Evolutionary conservation across 1,140 invertebrate species (phyloP).

Genomic region (Cepaea nemoralis): DNA sequence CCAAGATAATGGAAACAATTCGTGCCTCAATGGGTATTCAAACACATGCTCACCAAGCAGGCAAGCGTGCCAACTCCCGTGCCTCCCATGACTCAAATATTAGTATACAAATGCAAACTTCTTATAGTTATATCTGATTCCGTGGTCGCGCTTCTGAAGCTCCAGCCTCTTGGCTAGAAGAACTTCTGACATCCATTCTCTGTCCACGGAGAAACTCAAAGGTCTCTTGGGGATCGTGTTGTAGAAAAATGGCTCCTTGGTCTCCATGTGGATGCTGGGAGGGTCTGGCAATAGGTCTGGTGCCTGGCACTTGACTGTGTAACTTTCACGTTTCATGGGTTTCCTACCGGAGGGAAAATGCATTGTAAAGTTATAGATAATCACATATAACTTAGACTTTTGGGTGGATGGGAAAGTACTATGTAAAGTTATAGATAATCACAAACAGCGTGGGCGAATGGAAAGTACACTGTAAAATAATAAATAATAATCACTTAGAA

Average conservation of each 20-base stretch:
- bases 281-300: conserved; percentile 58
- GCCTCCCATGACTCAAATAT: too few species aligned
- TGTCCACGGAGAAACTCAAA: conserved; percentile 58
- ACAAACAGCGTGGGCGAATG: too few species aligned
- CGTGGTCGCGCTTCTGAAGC: conserved; percentile 61
- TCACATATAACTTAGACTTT: too few species aligned
- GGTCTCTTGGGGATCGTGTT: conserved; percentile 66
- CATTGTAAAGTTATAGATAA: too few species aligned
- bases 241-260: conserved; percentile 66
- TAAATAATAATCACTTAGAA: too few species aligned
- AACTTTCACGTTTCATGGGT: conserved; percentile 55
- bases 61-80: too few species aligned
- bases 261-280: conserved; percentile 63
- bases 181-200: conserved; percentile 67
- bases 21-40: too few species aligned
- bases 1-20: too few species aligned
- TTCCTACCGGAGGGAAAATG: conserved; percentile 46
- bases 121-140: conserved; percentile 62
- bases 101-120: conserved; percentile 67
- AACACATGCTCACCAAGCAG: too few species aligned
- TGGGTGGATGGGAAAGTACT: too few species aligned
- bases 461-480: too few species aligned
- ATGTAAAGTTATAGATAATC: too few species aligned
- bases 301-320: conserved; percentile 57
- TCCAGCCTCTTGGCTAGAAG: conserved; percentile 66